These are phyloP conservation scores for Pangasius sanitwongsei DNA, from an alignment of 2,797 vertebrate genomes.

Conservation along the genomic window DNA sequence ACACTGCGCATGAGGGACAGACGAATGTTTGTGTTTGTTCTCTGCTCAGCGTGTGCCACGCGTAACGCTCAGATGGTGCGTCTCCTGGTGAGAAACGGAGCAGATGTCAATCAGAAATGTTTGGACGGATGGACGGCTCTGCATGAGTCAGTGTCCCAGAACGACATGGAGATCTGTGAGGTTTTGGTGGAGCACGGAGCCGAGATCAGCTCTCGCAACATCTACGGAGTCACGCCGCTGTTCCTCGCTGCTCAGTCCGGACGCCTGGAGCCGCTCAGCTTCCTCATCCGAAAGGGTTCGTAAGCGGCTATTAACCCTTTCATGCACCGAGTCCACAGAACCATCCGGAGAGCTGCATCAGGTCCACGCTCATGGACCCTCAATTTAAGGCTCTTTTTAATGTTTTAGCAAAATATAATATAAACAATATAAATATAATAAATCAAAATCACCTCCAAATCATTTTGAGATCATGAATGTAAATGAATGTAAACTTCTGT, in stretches of 20 bases:
- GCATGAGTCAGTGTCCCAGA: conserved; percentile 81
- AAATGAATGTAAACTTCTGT: too few relatives aligned
- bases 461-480: too few relatives aligned
- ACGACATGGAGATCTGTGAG: conserved; percentile 78
- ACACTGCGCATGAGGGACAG: neutral
- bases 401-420: too few relatives aligned
- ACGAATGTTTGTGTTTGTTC: neutral
- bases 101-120: conserved; percentile 79
- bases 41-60: conserved; percentile 79
- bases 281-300: conserved; percentile 81
- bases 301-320: neutral
- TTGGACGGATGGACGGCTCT: conserved; percentile 81
- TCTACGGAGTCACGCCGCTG: conserved; percentile 81
- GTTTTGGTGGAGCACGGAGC: conserved; percentile 79
- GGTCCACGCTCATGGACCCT: too few relatives aligned
- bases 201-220: conserved; percentile 75
- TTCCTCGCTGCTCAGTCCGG: conserved; percentile 86
- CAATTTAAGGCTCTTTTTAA: too few relatives aligned
- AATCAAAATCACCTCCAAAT: too few relatives aligned
- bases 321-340: too few relatives aligned
- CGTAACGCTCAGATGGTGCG: conserved; percentile 73
- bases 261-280: conserved; percentile 73
- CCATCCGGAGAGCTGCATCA: too few relatives aligned
- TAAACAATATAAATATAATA: too few relatives aligned
- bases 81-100: conserved; percentile 76